Evolutionary conservation across 2,113 vertebrate genomes (phyloP), one percentile per base, ranked within the genome.

Genomic region (Macaca mulatta): DNA sequence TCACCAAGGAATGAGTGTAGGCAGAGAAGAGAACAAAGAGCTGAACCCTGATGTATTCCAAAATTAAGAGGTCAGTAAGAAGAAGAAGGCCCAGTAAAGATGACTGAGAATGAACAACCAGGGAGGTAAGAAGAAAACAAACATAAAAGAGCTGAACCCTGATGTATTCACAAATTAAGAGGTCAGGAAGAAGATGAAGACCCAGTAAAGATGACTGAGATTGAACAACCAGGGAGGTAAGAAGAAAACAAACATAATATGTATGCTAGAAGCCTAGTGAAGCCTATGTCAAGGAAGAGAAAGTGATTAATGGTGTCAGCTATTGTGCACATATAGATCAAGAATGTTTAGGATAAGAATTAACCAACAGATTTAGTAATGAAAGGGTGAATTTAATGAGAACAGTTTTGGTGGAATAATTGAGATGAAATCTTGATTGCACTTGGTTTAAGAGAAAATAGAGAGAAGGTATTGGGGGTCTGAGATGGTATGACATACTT

Each of bases 351-450:
- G 32, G 23, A 45, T 23, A 75, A 92, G 14, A 89, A 95, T 74
- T 89, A 82, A 95, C 22, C n/a, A 93, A 59, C 23, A 83, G 18
- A 82, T 79, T 85, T 72, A 75, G n/a, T 38, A 77, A 90, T 83
- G 38, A 50, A 97, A 69, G 83, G 89, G 38, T 67, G 1, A 93
- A 80, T 83, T 91, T 96, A 90, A 85, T 22, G 82, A 81, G 30
- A 83, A 5, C 9, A 57, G 70, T 89, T 50, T 90, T 90, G 52
- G 17, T 93, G 38, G 43, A 83, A 45, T 3, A 94, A 9, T 87
- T n/a, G 45, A 90, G 13, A 18, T 70, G 20, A 85, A 88, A 85
- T 45, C 8, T 86, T 77, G 30, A 84, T 3, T 89, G 25, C 30
- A 74, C 3, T 18, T 91, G 7, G 16, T 93, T 83, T 94, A 88